Percentiles rank a stretch among this genome's conserved stretches.
phyloP scores from a whole-genome alignment of 1,140 invertebrate species.

The Leptinotarsa undecemlineata region DNA sequence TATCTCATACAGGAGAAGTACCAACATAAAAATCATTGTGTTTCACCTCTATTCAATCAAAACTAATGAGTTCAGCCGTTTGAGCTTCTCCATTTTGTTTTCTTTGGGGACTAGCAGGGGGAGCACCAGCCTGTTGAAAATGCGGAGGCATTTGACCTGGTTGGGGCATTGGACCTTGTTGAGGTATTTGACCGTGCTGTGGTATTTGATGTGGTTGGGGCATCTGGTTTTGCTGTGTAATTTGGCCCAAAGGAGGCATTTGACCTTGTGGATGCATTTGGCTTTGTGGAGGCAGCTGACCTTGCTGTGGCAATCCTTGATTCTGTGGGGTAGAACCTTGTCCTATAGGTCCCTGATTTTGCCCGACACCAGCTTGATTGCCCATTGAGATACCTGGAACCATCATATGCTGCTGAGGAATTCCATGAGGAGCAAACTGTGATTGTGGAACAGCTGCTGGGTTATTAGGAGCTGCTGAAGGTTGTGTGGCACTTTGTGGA shows the following conservation, averaged over 20 bases:
- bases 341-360: no score
- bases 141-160: slow-evolving; percentile 23
- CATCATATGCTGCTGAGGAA: slow-evolving; percentile 22
- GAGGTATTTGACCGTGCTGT: slow-evolving; percentile 3
- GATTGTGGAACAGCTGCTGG: slow-evolving; percentile 14
- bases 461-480: slow-evolving; percentile 23
- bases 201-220: slow-evolving; percentile 46
- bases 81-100: slow-evolving; percentile 53
- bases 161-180: slow-evolving; percentile 9
- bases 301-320: slow-evolving; percentile 15
- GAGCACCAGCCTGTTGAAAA: slow-evolving; percentile 37
- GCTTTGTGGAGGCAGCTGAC: slow-evolving; percentile 22
- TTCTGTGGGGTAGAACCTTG: not conserved
- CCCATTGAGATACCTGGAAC: slow-evolving; percentile 9
- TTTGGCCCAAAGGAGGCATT: slow-evolving; percentile 25
- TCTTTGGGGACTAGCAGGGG: slow-evolving; percentile 36
- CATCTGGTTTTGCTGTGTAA: slow-evolving; percentile 25
- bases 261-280: slow-evolving; percentile 37
- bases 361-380: not conserved
- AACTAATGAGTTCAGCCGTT: slow-evolving; percentile 73
- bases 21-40: not conserved
- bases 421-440: slow-evolving; percentile 31
- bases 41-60: slow-evolving; percentile 61
- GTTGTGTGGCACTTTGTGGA: slow-evolving; percentile 33
- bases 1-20: no score